Base-by-base conservation (phyloP, 2,113 vertebrate species). In the Phyllostomus discolor region DNA sequence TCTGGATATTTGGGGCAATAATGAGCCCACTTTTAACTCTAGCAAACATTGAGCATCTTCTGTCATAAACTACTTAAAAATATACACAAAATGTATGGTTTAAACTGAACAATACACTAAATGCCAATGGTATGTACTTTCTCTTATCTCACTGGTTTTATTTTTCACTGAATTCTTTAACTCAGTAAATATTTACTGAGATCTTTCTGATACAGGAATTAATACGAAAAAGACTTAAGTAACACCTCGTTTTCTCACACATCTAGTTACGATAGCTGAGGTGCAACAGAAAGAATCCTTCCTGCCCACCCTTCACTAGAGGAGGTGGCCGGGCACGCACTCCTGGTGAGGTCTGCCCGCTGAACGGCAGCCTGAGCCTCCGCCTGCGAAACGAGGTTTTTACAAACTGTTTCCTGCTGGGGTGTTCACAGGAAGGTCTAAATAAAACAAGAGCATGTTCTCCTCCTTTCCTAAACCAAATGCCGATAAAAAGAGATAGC, bases 111-210 rank as follows among this genome's bases (percentile, higher is more conserved):
- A 82, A 69, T 24, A 75, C 41, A 10, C 17, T 91, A 88, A 64
- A 88, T 76, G 76, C 52, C 79, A 83, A 69, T 17, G 57, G 52
- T 50, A 20, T 43, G 33, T 11, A 90, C 35, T 92, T 76, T 52
- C 38, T 96, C 76, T 59, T 54, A 72, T 3, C 38, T 48, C 76
- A 62, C 8, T 92, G 57, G 50, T 70, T 96, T 85, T 91, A 31
- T 57, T 95, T 90, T 90, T 43, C 75, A 90, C 31, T 94, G 62
- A 83, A 66, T 88, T 93, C 41, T 76, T 87, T 94, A 66, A 73
- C 20, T 90, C 67, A 43, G 16, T 54, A 90, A 87, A 79, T 78
- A 88, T 0, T 82, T 78, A 81, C 0, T 67, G 67, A 70, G 54
- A 24, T 83, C 50, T 67, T 89, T 82, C 73, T 87, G 52, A n/a